Base-by-base conservation (phyloP, 2,888 invertebrate genomes). In the Anticlea derivata region DNA sequence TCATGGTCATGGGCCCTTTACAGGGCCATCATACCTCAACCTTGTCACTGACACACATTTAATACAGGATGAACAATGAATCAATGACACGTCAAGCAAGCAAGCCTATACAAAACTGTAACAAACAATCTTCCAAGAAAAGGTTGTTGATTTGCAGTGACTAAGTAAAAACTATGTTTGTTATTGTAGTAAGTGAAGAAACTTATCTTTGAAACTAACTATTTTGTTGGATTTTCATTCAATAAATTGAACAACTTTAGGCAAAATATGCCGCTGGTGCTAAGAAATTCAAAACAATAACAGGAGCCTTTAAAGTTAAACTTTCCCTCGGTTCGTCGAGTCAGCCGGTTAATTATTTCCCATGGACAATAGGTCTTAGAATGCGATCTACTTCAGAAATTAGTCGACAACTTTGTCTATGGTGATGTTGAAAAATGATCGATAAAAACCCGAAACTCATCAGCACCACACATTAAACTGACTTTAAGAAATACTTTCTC, bases 281-380 rank as follows among this genome's bases (percentile, higher is more conserved):
- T 49, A 60, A 58, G 50, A 55, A 58, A 57, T 48, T 66, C 48
- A 57, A 63, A 63, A 60, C 61, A 56, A 56, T 61, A 63, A 66
- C 59, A 65, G 67, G 66, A 73, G 70, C 68, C 68, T 75, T 68
- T 63, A 60, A 69, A 72, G 65, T 74, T 73, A 60, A 67, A 59
- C 63, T 63, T 60, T 62, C 60, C 66, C 72, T 67, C 61, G 58
- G 73, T 77, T 83, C 60, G 85, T 79, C 69, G 81, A 85, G 86
- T 88, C 88, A 88, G 83, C 68, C 73, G 74, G 84, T 84, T 86
- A 86, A 86, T 88, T 87, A 86, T 83, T 83, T 80, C 75, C 74
- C 68, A 71, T 78, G 76, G 80, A 83, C 80, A 83, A 83, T 86
- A 84, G 87, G 72, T 83, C 77, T 80, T 77, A 66, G 68, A 81